Evolutionary conservation across 2,888 invertebrate genomes (phyloP), one percentile per base, ranked within the genome.

Genomic region (Ectobius pallidus): DNA sequence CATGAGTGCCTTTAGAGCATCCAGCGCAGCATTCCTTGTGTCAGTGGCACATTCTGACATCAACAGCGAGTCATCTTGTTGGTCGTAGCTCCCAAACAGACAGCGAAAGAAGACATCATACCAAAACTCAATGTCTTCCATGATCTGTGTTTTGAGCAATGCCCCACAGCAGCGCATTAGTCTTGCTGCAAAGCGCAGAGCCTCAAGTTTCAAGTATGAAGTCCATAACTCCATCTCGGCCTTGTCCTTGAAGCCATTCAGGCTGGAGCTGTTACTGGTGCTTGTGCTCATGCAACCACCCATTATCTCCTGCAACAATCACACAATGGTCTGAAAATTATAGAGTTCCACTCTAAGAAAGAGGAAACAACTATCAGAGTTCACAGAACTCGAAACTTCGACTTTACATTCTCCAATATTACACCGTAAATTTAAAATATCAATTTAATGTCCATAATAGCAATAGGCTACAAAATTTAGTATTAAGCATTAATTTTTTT

Each of bases 91-190:
- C n/a, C 34, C 25, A 6, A 65, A 65, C 46, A 65, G 14, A 14
- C 11, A 11, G 9, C 7, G 44, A 3, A 65, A 18, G 4, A 65
- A 30, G 3, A 65, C 18, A 3, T 65, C 65, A 3, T 30, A 7
- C 65, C 65, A 65, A 16, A 44, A 65, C 22, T 30, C 44, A 16
- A 65, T 2, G n/a, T 65, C 65, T 11, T 25, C 18, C 44, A 34
- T 27, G 30, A 65, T 16, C 25, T 46, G 65, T 25, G 2, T 9
- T 2, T 11, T 3, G 9, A 46, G 3, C 9, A 30, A 7, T 4
- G 27, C 20, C 22, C 44, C 46, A 11, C 27, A 42, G n/a, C 44
- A 20, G 1, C 18, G 16, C 11, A 65, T 16, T 25, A 65, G 30
- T 46, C 65, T 46, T 30, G 16, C 11, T 46, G 46, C 7, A 46